Evolutionary conservation across 2,888 invertebrate species (phyloP).

Genomic region (Pyrocoelia pectoralis): DNA sequence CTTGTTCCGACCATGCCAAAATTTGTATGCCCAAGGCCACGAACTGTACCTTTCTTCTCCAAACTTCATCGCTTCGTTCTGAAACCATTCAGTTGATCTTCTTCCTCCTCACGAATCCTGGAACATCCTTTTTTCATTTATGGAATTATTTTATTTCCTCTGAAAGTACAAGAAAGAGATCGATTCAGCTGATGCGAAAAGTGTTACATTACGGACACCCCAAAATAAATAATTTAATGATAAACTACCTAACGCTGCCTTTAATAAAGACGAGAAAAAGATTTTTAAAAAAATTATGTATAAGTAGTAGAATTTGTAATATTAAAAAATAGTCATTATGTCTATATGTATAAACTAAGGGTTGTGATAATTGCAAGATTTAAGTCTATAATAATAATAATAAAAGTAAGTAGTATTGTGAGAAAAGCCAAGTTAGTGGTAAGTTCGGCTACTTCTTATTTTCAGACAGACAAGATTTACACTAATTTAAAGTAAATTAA

Average conservation of each 20-base stretch:
- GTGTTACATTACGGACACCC: too few species aligned
- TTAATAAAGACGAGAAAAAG: slow-evolving; percentile 22
- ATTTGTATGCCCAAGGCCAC: too few species aligned
- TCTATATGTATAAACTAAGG: slow-evolving; percentile 25
- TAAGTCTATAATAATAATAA: background rate
- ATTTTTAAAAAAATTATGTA: slow-evolving; percentile 21
- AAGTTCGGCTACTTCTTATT: slow-evolving; percentile 13
- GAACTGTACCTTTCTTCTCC: too few species aligned
- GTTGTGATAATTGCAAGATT: slow-evolving; percentile 28
- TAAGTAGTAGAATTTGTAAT: slow-evolving; percentile 24
- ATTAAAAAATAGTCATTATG: slow-evolving; percentile 8
- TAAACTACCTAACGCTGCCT: slow-evolving; percentile 33
- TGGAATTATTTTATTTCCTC: too few species aligned
- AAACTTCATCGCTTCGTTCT: too few species aligned
- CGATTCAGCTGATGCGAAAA: slow-evolving; percentile 15
- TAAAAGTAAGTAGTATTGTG: slow-evolving; percentile 21
- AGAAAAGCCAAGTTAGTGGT: slow-evolving; percentile 26
- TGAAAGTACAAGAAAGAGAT: too few species aligned
- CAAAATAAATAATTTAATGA: slow-evolving; percentile 28
- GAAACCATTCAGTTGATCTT: too few species aligned
- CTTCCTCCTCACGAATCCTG: too few species aligned
- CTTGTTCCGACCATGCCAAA: too few species aligned
- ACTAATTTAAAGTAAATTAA: background rate
- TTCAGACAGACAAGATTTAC: slow-evolving; percentile 5
- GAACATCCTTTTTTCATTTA: too few species aligned